Percentiles rank a stretch among this genome's conserved stretches.
phyloP scores from a whole-genome alignment of 2,113 vertebrate species.

The Setophaga coronata region DNA sequence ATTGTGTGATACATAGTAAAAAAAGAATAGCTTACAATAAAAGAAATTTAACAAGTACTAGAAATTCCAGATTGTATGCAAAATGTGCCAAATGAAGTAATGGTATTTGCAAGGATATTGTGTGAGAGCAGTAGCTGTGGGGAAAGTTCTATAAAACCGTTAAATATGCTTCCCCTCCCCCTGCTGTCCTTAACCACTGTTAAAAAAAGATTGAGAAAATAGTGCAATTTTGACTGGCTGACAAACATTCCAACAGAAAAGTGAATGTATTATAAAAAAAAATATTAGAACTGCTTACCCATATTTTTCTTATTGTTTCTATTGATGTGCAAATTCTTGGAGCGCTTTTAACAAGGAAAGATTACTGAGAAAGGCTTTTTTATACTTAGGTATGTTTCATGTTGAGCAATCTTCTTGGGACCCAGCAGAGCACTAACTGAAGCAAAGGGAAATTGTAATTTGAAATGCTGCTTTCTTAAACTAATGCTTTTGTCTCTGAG shows the following conservation, averaged over 20 bases:
- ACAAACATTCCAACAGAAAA: not conserved
- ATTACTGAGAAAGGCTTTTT: not conserved
- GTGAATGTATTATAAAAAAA: not conserved
- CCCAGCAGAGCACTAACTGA: not conserved
- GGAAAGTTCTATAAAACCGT: conserved; percentile 5
- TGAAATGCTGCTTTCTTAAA: not conserved
- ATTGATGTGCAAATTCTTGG: not conserved
- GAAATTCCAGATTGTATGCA: conserved; percentile 48
- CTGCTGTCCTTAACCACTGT: not conserved
- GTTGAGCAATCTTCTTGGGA: not conserved
- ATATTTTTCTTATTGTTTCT: conserved; percentile 7
- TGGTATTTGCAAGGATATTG: conserved; percentile 42
- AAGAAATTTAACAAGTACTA: conserved; percentile 40
- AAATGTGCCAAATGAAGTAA: conserved; percentile 52
- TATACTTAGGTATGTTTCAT: not conserved
- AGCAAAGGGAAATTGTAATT: not conserved
- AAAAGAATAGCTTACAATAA: conserved; percentile 12
- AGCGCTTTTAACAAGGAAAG: not conserved
- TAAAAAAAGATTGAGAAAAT: conserved; percentile 4
- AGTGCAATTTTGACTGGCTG: conserved; percentile 5
- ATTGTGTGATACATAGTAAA: conserved; percentile 39
- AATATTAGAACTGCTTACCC: not conserved
- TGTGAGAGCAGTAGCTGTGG: conserved; percentile 16
- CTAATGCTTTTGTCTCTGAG: not conserved
- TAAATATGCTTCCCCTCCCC: not conserved